Conservation (phyloP, 1,140 invertebrate genomes). For the Diorhabda sublineata region DNA sequence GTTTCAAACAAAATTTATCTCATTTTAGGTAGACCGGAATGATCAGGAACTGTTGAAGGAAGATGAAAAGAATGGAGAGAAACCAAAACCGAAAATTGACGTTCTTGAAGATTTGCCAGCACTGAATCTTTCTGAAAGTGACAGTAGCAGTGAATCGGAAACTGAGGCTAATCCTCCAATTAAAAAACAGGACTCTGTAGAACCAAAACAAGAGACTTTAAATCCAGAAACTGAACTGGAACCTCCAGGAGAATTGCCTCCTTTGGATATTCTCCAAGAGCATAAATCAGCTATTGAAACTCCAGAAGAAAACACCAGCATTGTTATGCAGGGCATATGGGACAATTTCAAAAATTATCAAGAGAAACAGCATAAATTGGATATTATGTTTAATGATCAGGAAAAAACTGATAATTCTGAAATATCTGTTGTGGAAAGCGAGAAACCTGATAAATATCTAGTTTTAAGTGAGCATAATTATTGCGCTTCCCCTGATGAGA, state of each 20-base stretch:
- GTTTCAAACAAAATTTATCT: not conserved
- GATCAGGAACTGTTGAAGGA: slow-evolving; percentile 11
- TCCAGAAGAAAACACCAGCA: slow-evolving; percentile 31
- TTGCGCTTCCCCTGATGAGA: slow-evolving; percentile 40
- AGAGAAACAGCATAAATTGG: slow-evolving; percentile 53
- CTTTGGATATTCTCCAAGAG: slow-evolving; percentile 12
- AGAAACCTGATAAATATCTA: not conserved
- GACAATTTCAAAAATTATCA: slow-evolving; percentile 73
- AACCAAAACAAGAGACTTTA: slow-evolving; percentile 3
- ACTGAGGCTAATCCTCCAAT: slow-evolving; percentile 47
- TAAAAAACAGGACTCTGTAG: slow-evolving; percentile 22
- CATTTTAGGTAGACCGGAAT: not conserved
- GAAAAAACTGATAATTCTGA: not conserved
- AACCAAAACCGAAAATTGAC: slow-evolving; percentile 59
- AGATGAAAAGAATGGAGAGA: slow-evolving; percentile 57
- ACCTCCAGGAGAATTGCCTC: slow-evolving; percentile 13
- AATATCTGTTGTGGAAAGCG: not conserved
- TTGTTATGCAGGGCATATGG: slow-evolving; percentile 70
- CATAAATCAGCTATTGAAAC: not conserved
- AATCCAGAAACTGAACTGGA: slow-evolving; percentile 7
- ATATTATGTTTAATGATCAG: slow-evolving; percentile 32
- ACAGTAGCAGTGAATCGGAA: slow-evolving; percentile 72
- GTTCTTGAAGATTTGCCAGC: slow-evolving; percentile 68
- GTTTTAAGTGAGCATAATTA: slow-evolving; percentile 54
- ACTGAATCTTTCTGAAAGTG: slow-evolving; percentile 75